These are phyloP conservation scores for Papilio helenus DNA, from an alignment of 1,140 invertebrate species.

Conservation along the genomic window DNA sequence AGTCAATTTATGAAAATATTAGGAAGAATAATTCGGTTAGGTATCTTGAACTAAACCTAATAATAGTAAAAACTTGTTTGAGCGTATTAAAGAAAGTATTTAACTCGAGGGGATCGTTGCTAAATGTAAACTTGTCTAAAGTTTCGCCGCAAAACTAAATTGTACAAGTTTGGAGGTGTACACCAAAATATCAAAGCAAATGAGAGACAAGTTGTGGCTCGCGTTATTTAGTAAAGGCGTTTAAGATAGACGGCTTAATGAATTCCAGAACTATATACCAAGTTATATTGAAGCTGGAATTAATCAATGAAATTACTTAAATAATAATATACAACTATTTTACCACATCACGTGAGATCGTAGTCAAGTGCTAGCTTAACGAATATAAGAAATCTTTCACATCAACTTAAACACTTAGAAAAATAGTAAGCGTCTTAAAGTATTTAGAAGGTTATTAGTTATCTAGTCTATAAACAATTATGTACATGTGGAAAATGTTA, in stretches of 20 bases:
- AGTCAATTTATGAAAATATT: too few species aligned
- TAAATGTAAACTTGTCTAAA: slow-evolving; percentile 24
- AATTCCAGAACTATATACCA: background rate
- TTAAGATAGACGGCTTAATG: background rate
- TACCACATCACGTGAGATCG: too few species aligned
- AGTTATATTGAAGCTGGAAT: background rate
- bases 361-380: too few species aligned
- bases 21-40: background rate
- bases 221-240: background rate
- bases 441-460: too few species aligned
- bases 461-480: too few species aligned
- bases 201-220: slow-evolving; percentile 11
- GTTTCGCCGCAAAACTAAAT: slow-evolving; percentile 15
- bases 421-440: too few species aligned
- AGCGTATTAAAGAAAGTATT: background rate
- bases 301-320: background rate
- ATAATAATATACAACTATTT: background rate
- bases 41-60: background rate
- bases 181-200: slow-evolving; percentile 12
- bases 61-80: slow-evolving; percentile 4
- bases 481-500: too few species aligned
- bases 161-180: slow-evolving; percentile 12
- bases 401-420: too few species aligned
- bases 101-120: slow-evolving; percentile 1
- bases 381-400: too few species aligned